Conservation (phyloP, 2,888 invertebrate species). For the Gibbula magus region DNA sequence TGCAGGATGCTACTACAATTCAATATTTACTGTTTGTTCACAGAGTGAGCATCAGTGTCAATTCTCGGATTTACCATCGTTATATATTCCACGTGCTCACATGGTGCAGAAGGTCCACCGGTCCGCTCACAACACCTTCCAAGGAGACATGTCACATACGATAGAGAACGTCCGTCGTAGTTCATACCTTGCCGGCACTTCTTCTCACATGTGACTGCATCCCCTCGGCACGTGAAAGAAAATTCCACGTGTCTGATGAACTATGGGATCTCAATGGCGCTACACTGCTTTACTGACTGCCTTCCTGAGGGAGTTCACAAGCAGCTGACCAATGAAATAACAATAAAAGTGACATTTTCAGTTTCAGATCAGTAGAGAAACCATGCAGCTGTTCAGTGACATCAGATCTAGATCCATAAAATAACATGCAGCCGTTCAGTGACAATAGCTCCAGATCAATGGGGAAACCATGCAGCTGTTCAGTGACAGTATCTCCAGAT, state of each 20-base stretch:
- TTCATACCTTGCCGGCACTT: slow-evolving; percentile 28
- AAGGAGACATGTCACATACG: slow-evolving; percentile 29
- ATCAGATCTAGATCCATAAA: too few species aligned
- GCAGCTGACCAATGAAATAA: too few species aligned
- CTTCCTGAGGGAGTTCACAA: too few species aligned
- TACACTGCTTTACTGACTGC: too few species aligned
- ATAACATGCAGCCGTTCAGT: too few species aligned
- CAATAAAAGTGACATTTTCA: too few species aligned
- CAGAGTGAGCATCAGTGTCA: slow-evolving; percentile 33
- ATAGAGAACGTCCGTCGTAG: slow-evolving; percentile 33
- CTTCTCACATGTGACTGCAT: slow-evolving; percentile 36
- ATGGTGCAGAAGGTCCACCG: neutral
- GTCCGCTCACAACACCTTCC: slow-evolving; percentile 31
- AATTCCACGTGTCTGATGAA: neutral
- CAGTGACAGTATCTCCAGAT: too few species aligned
- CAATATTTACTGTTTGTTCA: neutral
- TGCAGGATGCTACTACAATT: neutral
- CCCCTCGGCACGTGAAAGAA: neutral
- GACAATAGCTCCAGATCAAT: too few species aligned
- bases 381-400: too few species aligned
- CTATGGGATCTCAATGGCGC: too few species aligned
- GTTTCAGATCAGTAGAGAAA: too few species aligned
- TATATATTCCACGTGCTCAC: slow-evolving; percentile 35
- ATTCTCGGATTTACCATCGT: slow-evolving; percentile 22
- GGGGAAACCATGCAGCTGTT: too few species aligned